Conservation (phyloP, 2,888 invertebrate species). For the Aleiodes alternator region DNA sequence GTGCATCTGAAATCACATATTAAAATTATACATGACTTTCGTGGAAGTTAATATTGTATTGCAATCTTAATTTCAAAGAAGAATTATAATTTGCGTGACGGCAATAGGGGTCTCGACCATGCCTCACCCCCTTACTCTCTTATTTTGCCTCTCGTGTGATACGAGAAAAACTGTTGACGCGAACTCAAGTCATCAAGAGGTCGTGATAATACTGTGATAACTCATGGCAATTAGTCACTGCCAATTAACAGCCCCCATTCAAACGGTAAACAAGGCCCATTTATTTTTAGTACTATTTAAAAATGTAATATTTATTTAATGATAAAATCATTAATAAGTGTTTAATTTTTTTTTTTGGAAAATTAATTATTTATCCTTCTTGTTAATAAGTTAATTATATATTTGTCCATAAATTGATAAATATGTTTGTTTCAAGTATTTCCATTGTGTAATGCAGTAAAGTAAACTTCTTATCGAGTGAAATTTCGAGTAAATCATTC, state of each 20-base stretch:
- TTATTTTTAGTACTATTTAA: slow-evolving; percentile 4
- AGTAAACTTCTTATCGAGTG: slow-evolving; percentile 7
- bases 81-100: slow-evolving; percentile 41
- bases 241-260: slow-evolving; percentile 75
- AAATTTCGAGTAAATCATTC: slow-evolving; percentile 11
- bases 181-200: slow-evolving; percentile 56
- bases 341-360: background rate
- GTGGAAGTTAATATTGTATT: background rate
- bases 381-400: background rate
- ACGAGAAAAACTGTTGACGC: slow-evolving; percentile 47
- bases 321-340: background rate
- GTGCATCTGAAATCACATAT: slow-evolving; percentile 14
- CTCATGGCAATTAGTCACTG: slow-evolving; percentile 74
- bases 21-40: background rate
- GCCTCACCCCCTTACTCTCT: background rate
- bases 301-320: slow-evolving; percentile 1
- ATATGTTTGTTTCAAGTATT: slow-evolving; percentile 17
- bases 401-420: background rate
- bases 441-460: background rate
- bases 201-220: slow-evolving; percentile 68
- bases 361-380: slow-evolving; percentile 10
- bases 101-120: slow-evolving; percentile 19
- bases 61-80: slow-evolving; percentile 33
- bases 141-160: slow-evolving; percentile 9
- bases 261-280: slow-evolving; percentile 69